Percentiles rank a stretch among this genome's conserved stretches.
These are phyloP conservation scores for Steinernema hermaphroditum DNA, from an alignment of 2,888 invertebrate genomes.

Conservation along the genomic window DNA sequence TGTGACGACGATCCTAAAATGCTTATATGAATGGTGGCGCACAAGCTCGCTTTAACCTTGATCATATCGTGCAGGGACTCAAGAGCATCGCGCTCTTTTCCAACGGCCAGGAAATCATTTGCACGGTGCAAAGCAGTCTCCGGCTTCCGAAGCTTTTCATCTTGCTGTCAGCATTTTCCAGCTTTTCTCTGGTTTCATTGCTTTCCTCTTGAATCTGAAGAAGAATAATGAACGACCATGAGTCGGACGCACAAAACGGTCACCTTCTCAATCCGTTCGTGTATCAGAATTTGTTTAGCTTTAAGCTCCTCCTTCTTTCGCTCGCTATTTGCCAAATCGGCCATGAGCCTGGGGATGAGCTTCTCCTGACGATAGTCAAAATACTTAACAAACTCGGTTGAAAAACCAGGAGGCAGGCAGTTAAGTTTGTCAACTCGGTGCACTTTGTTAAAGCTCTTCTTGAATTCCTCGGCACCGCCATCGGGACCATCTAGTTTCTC, in stretches of 20 bases:
- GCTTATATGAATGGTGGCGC: too few relatives aligned
- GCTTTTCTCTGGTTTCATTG: not conserved
- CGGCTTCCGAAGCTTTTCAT: conserved; percentile 75
- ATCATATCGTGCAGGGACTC: conserved; percentile 87
- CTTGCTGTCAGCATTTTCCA: too few relatives aligned
- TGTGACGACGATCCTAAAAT: conserved; percentile 77
- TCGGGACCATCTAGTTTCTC: not conserved
- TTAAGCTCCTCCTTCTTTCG: conserved; percentile 35
- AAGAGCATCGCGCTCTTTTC: conserved; percentile 91
- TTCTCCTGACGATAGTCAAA: conserved; percentile 49
- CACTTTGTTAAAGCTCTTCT: conserved; percentile 37
- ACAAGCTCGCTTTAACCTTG: conserved; percentile 51
- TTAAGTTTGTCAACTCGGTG: conserved; percentile 36
- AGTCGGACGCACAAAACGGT: too few relatives aligned
- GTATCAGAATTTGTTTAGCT: conserved; percentile 29
- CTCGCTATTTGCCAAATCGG: conserved; percentile 38
- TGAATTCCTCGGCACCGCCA: conserved; percentile 26
- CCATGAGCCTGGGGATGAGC: conserved; percentile 47
- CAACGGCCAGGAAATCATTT: conserved; percentile 95
- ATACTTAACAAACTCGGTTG: conserved; percentile 48
- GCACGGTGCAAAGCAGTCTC: conserved; percentile 99
- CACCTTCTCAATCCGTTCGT: conserved; percentile 35
- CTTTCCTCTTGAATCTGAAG: not conserved
- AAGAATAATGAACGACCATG: not conserved
- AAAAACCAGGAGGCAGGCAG: conserved; percentile 69